Conservation (phyloP, 2,113 vertebrate genomes). For the Terrapene triunguis region DNA sequence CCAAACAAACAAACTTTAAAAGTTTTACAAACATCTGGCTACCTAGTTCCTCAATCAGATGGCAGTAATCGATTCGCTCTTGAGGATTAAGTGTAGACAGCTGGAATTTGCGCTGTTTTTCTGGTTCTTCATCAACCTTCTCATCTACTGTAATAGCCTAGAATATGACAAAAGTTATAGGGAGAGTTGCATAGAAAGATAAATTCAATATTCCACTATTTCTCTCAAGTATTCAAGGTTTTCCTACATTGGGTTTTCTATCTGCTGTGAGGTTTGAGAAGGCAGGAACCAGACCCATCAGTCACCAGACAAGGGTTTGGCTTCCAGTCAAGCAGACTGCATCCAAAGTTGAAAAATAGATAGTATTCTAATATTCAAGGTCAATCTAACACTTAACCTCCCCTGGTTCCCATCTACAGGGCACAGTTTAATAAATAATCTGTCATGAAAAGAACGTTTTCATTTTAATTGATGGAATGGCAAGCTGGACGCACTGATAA, state of each 20-base stretch:
- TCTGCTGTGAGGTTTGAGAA: background rate
- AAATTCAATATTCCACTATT: conserved; percentile 5
- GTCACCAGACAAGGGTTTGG: background rate
- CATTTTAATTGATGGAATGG: background rate
- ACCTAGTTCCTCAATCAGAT: conserved; percentile 97
- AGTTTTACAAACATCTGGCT: conserved; percentile 60
- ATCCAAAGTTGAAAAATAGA: background rate
- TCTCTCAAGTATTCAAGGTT: conserved; percentile 29
- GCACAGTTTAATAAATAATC: conserved; percentile 1
- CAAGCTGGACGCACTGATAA: background rate
- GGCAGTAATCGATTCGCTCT: conserved; percentile 95
- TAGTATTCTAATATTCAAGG: background rate
- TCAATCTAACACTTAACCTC: background rate
- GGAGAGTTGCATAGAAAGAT: background rate
- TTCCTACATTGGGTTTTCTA: conserved; percentile 37
- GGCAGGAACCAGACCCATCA: conserved; percentile 40
- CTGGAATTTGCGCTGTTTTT: conserved; percentile 88
- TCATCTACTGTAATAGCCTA: conserved; percentile 72
- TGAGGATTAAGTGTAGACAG: conserved; percentile 96
- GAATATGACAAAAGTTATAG: conserved; percentile 58
- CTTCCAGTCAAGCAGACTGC: background rate
- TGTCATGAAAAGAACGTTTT: background rate
- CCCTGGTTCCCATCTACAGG: background rate
- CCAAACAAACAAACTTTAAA: conserved; percentile 29
- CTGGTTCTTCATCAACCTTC: conserved; percentile 63